Base-by-base conservation (phyloP, 2,888 invertebrate species). In the Crepidodera aurea region DNA sequence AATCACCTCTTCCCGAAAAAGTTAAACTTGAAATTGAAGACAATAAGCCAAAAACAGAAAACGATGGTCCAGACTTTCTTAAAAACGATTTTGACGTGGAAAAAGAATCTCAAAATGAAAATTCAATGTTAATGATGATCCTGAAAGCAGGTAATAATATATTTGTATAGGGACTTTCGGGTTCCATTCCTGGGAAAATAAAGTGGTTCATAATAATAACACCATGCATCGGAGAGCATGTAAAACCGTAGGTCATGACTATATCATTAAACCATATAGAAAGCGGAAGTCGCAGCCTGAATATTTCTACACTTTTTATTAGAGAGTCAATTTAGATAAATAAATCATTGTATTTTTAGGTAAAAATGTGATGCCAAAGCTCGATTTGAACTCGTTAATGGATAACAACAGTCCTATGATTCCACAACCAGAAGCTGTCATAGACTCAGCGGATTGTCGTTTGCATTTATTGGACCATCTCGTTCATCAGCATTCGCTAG, bases 351-450 rank as follows among this genome's bases (percentile, higher is more conserved):
- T n/a, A n/a, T n/a, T 32, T 51, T 16, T 15, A 57, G 57, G 57
- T 16, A 67, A 64, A 58, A 60, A 60, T n/a, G 65, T 60, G 15
- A 66, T 67, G 22, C 66, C 68, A 10, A 68, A 66, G 13, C 60
- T 75, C 6, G 76, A 76, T 59, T 60, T 76, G 13, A 74, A 75
- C 55, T 60, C 76, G 5, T 58, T 78, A 42, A 75, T 78, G 66
- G 75, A 73, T 13, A 76, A 75, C 40, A 69, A 68, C 46, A 67
- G 65, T 12, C 77, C 79, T 0, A 78, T 75, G 48, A 87, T 87
- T 66, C 93, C 93, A 8, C 88, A 90, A 79, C 93, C 93, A 0
- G 93, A 94, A 78, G 91, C 91, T 8, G 88, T 92, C 1, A 93
- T 93, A 59, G 91, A 93, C 80, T 87, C 90, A 44, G 84, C 86